These are phyloP conservation scores for Maccullochella peelii DNA, from an alignment of 2,113 vertebrate genomes.

Conservation along the genomic window DNA sequence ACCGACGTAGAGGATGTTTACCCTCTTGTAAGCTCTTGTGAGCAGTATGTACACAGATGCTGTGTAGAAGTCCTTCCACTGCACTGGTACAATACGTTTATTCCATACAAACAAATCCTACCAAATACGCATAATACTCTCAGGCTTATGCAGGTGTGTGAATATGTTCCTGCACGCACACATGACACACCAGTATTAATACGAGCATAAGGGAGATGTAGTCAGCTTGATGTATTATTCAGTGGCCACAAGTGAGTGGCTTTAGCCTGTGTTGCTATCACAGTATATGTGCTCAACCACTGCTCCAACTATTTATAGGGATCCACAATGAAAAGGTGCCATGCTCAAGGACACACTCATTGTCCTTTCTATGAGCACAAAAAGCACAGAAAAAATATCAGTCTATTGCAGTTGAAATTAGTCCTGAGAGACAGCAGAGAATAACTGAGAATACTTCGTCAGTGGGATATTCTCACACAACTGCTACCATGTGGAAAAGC, in stretches of 20 bases:
- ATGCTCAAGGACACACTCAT: slow-evolving; percentile 30
- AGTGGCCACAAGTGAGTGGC: slow-evolving; percentile 61
- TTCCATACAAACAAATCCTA: slow-evolving; percentile 46
- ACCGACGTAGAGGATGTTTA: slow-evolving; percentile 56
- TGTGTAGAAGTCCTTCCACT: slow-evolving; percentile 35
- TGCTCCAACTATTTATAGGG: slow-evolving; percentile 42
- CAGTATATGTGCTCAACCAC: slow-evolving; percentile 62
- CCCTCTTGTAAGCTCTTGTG: slow-evolving; percentile 52
- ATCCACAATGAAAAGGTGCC: slow-evolving; percentile 41
- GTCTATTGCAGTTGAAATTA: neutral
- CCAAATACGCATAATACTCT: slow-evolving; percentile 33
- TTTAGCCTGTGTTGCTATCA: slow-evolving; percentile 64
- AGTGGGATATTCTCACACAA: neutral
- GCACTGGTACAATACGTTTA: slow-evolving; percentile 30
- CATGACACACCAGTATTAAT: slow-evolving; percentile 57
- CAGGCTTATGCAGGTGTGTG: slow-evolving; percentile 35
- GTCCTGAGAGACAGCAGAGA: neutral
- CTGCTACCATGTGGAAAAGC: slow-evolving; percentile 13
- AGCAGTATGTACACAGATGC: slow-evolving; percentile 58
- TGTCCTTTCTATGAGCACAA: neutral
- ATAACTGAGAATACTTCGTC: neutral
- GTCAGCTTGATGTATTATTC: slow-evolving; percentile 80
- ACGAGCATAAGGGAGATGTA: slow-evolving; percentile 43
- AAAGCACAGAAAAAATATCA: neutral
- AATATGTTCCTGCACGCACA: slow-evolving; percentile 3